Conservation (phyloP, 2,113 vertebrate species). For the Dromas ardeola region DNA sequence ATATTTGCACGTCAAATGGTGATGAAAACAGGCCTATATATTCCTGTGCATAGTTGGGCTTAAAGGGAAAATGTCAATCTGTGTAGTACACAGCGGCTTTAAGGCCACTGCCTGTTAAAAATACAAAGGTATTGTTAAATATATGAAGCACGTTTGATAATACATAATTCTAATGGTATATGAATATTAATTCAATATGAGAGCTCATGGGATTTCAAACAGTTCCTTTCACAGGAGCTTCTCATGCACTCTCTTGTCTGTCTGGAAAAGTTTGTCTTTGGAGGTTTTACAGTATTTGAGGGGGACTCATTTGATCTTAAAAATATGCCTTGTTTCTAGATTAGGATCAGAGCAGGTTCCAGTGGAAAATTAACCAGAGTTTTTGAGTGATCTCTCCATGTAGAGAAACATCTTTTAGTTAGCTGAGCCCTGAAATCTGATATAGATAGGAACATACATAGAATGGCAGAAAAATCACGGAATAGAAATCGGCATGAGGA, state of each 20-base stretch:
- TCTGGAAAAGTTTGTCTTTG: background rate
- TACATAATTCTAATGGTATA: background rate
- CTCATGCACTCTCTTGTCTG: background rate
- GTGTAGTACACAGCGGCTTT: background rate
- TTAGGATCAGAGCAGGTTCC: background rate
- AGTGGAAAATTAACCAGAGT: background rate
- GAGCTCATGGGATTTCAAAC: background rate
- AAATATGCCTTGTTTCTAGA: background rate
- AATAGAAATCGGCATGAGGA: background rate
- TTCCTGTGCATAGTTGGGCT: background rate
- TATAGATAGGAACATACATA: background rate
- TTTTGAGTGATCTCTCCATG: background rate
- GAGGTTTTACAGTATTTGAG: background rate
- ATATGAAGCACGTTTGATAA: background rate
- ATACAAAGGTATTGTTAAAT: background rate
- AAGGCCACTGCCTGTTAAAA: background rate
- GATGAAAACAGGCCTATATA: background rate
- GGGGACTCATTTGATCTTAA: background rate
- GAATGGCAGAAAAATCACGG: background rate
- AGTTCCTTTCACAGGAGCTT: background rate
- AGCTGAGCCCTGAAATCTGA: background rate
- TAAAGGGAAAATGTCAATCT: background rate
- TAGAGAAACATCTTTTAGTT: background rate
- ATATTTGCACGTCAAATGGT: background rate
- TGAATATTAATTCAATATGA: background rate